Percentiles rank a stretch among this genome's conserved stretches.
phyloP scores from a whole-genome alignment of 2,113 vertebrate species.

The Athene cunicularia region DNA sequence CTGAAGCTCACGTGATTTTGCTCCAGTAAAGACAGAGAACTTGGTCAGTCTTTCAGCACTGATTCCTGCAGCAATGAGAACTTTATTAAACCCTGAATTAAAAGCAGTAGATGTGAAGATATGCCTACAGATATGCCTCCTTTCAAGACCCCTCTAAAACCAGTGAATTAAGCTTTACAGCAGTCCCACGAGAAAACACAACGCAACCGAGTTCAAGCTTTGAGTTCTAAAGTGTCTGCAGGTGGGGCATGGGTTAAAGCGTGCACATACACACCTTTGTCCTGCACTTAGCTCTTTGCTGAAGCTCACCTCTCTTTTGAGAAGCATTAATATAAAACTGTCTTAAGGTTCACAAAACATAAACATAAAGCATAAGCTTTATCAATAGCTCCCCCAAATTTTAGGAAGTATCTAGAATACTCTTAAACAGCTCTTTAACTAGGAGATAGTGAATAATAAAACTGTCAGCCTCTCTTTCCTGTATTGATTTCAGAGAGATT shows the following conservation, averaged over 20 bases:
- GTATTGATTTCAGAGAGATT: slow-evolving; percentile 33
- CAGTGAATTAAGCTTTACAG: background rate
- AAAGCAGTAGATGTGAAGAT: background rate
- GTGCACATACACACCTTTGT: background rate
- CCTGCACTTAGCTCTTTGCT: background rate
- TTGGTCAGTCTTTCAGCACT: background rate
- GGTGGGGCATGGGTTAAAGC: background rate
- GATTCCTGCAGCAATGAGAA: background rate
- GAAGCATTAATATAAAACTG: background rate
- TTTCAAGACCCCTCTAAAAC: background rate
- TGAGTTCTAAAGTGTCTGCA: background rate
- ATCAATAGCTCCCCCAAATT: background rate
- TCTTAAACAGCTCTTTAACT: background rate
- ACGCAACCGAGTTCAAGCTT: background rate
- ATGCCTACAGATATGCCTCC: background rate
- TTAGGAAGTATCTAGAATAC: slow-evolving; percentile 4
- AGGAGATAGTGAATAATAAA: slow-evolving; percentile 46
- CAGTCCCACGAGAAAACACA: background rate
- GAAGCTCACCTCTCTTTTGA: background rate
- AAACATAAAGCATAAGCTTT: background rate
- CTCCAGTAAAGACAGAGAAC: background rate
- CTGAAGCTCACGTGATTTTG: background rate
- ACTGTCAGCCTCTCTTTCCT: slow-evolving; percentile 3
- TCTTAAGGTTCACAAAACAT: background rate
- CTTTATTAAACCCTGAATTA: background rate